phyloP scores from a whole-genome alignment of 2,797 vertebrate species.

The Pangasius djambal region DNA sequence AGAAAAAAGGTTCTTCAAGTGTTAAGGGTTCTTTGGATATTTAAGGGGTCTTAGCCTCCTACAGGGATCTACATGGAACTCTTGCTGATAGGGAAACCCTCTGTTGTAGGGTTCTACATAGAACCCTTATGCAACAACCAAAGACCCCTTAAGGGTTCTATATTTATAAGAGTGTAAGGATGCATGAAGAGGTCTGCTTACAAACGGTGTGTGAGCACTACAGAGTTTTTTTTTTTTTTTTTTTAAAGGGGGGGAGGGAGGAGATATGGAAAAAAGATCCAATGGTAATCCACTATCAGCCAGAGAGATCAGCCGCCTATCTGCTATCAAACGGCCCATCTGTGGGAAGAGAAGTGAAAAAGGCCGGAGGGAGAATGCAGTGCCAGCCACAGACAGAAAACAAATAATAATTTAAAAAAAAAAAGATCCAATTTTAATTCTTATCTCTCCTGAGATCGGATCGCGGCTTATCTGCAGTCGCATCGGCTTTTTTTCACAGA shows the following conservation, averaged over 20 bases:
- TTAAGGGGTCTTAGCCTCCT: not conserved
- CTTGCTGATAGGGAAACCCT: not conserved
- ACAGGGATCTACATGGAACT: too few species aligned
- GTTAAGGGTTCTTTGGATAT: not conserved
- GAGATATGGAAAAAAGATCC: slow-evolving; percentile 68
- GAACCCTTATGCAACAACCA: not conserved
- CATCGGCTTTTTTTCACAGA: slow-evolving; percentile 77
- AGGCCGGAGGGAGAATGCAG: slow-evolving; percentile 68
- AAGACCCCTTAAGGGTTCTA: not conserved
- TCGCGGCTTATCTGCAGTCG: slow-evolving; percentile 77
- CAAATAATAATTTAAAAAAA: slow-evolving; percentile 68
- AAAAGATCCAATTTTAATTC: slow-evolving; percentile 82
- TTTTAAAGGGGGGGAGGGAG: slow-evolving; percentile 61
- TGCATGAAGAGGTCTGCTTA: slow-evolving; percentile 2
- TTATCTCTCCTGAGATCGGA: slow-evolving; percentile 79
- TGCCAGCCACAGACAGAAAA: slow-evolving; percentile 77
- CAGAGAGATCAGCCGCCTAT: slow-evolving; percentile 70
- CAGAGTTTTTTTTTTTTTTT: slow-evolving; percentile 64
- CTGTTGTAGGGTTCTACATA: too few species aligned
- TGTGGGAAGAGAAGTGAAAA: slow-evolving; percentile 77
- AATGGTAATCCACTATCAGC: slow-evolving; percentile 76
- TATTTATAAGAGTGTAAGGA: not conserved
- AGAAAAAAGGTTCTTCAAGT: not conserved
- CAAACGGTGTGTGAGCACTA: slow-evolving; percentile 55
- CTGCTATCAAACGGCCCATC: slow-evolving; percentile 77